Base-by-base conservation (phyloP, 2,888 invertebrate species). In the Pyrrhosoma nymphula region DNA sequence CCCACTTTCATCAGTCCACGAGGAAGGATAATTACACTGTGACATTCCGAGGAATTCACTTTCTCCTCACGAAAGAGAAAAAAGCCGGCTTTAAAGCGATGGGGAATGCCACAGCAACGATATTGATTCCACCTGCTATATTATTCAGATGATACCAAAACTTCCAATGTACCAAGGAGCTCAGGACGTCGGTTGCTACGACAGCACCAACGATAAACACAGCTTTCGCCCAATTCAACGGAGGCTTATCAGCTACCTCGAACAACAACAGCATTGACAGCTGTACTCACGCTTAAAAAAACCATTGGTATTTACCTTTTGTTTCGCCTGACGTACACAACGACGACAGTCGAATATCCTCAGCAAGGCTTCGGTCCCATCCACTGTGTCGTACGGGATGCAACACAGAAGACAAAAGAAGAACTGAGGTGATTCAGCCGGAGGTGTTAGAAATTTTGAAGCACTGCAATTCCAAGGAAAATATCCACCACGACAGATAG, bases 351-450 rank as follows among this genome's bases (percentile, higher is more conserved):
- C 60, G 16, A 82, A 82, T 82, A 82, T 82, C 82, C 82, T 82
- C 82, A 82, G 26, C 89, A 56, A 89, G 89, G 55, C 55, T 89
- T 89, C 56, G 23, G 89, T 55, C 55, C 56, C 89, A 23, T 56
- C 55, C 56, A 56, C 55, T 12, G n/a, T 26, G 56, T 10, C 23
- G 55, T 18, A 12, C 20, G 20, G 20, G 35, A 56, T n/a, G 55
- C 14, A 88, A 47, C n/a, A n/a, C n/a, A n/a, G n/a, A n/a, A n/a
- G 55, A 89, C 89, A 56, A 89, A 56, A 89, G 10, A 47, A 69
- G 8, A 82, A 30, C 35, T 35, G n/a, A 69, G 10, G 69, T 14
- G 14, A 18, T 14, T 23, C 30, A n/a, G 69, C 69, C 69, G 69
- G 10, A 26, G 69, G 4, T 2, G 23, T 69, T 26, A 82, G 20